A percentile compares a stretch with the other conserved stretches of the same genome.
Conservation (phyloP, 2,113 vertebrate species). For the Mus pahari region DNA sequence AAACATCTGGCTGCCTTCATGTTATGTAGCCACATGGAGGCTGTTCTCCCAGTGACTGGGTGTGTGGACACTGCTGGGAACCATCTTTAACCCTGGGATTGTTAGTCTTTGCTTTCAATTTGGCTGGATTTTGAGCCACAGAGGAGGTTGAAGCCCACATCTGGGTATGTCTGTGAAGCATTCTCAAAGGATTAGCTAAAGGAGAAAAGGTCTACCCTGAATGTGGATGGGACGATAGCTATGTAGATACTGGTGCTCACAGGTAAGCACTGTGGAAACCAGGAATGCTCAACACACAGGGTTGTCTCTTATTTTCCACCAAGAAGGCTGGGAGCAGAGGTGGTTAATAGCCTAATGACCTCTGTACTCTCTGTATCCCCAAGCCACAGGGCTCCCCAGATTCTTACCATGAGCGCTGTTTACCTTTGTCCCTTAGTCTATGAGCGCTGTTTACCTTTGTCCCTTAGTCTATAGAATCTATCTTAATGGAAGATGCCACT, state of each 20-base stretch:
- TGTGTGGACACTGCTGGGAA: no score
- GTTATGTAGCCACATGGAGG: accelerated
- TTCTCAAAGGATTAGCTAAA: neutral
- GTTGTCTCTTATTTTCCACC: neutral
- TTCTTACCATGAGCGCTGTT: neutral
- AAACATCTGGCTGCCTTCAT: neutral
- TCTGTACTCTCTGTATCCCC: neutral
- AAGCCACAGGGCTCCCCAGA: neutral
- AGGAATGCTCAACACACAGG: neutral
- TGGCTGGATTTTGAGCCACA: neutral
- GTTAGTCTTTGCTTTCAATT: neutral
- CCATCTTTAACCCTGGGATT: neutral
- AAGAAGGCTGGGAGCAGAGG: neutral
- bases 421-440: no score
- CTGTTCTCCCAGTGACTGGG: neutral
- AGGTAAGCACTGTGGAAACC: neutral
- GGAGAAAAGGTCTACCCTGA: neutral
- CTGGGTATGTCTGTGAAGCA: no score
- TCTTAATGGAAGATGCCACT: neutral
- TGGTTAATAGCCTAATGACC: neutral
- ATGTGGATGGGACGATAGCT: no score
- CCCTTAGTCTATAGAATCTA: neutral
- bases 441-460: neutral
- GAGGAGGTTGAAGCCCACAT: neutral
- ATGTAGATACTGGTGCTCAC: neutral